Evolutionary conservation across 2,797 vertebrate genomes (phyloP), one percentile per base, ranked within the genome.

Genomic region (Hyperoplus immaculatus): DNA sequence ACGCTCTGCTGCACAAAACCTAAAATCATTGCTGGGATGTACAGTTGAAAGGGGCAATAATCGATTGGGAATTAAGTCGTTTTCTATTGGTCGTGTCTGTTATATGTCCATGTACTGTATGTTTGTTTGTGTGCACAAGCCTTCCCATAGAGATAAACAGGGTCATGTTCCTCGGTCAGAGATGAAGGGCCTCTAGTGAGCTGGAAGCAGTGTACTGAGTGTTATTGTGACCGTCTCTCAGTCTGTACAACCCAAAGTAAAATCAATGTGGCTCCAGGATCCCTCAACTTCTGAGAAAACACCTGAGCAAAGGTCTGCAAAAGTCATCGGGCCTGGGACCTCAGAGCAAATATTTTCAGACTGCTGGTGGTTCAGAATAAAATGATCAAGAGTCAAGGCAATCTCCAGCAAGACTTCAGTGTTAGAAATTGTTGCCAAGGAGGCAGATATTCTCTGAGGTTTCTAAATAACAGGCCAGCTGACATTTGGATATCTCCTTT

Each of bases 41-140:
- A 94, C 92, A 93, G 93, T 93, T 66, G 81, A 93, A 91, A 93
- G 92, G 93, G 93, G 93, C 93, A 94, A 94, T 94, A 94, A 94
- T 92, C 29, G 81, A 87, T 83, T 62, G 82, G 85, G 88, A 85
- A 83, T 88, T 78, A 89, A 86, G 87, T 88, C 8, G 77, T 90
- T 93, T 94, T 93, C 85, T 92, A 92, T 94, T 90, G 87, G 91
- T 82, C 83, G 81, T 91, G 89, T 93, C 88, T 90, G 88, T 93
- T 91, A 82, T 87, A 86, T 93, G 93, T 94, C 89, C 89, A 86
- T 89, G 89, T 93, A 83, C 88, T 91, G 88, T 92, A 72, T 83
- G 90, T 90, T 84, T 93, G 90, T 93, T 90, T 89, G 87, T 90
- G 85, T 92, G 84, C 88, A 86, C 85, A 88, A 78, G 85, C 86